phyloP scores from a whole-genome alignment of 1,140 invertebrate genomes.

The Cotesia vestalis region DNA sequence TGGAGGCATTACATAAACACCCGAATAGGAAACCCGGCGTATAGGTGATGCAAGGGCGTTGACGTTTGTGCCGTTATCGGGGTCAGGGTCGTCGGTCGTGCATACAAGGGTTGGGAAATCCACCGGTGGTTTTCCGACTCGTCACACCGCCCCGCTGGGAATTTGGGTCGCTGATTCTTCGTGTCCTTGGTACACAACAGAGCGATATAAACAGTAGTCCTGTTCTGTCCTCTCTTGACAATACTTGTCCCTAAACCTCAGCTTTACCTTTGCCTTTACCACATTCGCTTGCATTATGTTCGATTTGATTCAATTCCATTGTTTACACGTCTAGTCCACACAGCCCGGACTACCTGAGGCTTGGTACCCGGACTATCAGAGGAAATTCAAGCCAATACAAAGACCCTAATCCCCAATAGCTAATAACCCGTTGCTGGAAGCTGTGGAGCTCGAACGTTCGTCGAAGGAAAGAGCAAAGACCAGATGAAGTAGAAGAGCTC shows the following conservation, averaged over 20 bases:
- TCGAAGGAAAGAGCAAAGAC: background rate
- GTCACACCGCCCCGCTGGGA: constrained; percentile 9
- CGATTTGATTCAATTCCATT: too few relatives aligned
- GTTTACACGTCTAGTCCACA: too few relatives aligned
- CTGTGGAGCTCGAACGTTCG: constrained; percentile 17
- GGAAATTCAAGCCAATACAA: too few relatives aligned
- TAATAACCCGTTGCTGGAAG: background rate
- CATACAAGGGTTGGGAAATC: constrained; percentile 32
- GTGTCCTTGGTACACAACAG: background rate
- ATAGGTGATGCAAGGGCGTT: constrained; percentile 37
- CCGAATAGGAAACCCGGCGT: constrained; percentile 3
- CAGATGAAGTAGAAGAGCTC: constrained; percentile 27
- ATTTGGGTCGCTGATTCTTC: constrained; percentile 9
- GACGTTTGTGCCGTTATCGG: constrained; percentile 31
- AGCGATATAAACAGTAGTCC: too few relatives aligned
- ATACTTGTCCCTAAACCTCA: too few relatives aligned
- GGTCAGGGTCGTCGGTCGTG: constrained; percentile 35
- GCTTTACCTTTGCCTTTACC: too few relatives aligned
- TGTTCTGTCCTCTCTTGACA: too few relatives aligned
- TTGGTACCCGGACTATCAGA: too few relatives aligned
- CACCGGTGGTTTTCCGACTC: constrained; percentile 21
- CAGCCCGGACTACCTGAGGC: too few relatives aligned
- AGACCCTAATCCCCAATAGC: background rate
- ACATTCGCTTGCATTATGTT: too few relatives aligned
- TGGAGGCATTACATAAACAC: constrained; percentile 29